phyloP scores from a whole-genome alignment of 2,888 invertebrate genomes.

The Cataglyphis cursor region DNA sequence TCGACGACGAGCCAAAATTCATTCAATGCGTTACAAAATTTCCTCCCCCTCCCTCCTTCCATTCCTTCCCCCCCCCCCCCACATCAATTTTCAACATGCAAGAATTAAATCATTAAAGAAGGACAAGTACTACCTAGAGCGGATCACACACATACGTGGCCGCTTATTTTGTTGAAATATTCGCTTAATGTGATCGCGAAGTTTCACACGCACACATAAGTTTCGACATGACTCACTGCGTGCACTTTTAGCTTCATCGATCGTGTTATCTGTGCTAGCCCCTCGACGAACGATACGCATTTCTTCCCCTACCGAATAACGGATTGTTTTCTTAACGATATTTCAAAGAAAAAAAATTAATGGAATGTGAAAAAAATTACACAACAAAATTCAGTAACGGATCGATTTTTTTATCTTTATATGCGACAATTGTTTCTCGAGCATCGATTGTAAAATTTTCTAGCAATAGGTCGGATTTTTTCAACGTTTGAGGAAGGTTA shows the following conservation, averaged over 20 bases:
- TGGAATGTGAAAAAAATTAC: background rate
- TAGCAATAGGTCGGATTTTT: slow-evolving; percentile 19
- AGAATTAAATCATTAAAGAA: background rate
- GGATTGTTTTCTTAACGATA: background rate
- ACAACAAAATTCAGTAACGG: background rate
- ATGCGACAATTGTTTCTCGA: background rate
- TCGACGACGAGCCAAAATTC: slow-evolving; percentile 42
- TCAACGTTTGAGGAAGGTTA: slow-evolving; percentile 78
- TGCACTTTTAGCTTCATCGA: slow-evolving; percentile 52
- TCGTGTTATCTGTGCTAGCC: slow-evolving; percentile 52
- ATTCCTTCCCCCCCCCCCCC: no score
- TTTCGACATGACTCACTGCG: slow-evolving; percentile 34
- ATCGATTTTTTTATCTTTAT: background rate
- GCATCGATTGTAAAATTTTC: background rate
- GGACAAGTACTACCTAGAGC: background rate
- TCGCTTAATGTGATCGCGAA: slow-evolving; percentile 30
- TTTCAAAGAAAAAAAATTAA: background rate
- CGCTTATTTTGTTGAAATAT: slow-evolving; percentile 38
- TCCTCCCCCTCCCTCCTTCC: no score
- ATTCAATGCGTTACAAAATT: background rate
- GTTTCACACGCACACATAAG: slow-evolving; percentile 33
- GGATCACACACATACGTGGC: slow-evolving; percentile 27
- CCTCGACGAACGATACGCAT: slow-evolving; percentile 10
- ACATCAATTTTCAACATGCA: background rate
- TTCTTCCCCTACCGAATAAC: slow-evolving; percentile 32